Conservation (phyloP, 2,888 invertebrate species). For the Ethmia dodecea region DNA sequence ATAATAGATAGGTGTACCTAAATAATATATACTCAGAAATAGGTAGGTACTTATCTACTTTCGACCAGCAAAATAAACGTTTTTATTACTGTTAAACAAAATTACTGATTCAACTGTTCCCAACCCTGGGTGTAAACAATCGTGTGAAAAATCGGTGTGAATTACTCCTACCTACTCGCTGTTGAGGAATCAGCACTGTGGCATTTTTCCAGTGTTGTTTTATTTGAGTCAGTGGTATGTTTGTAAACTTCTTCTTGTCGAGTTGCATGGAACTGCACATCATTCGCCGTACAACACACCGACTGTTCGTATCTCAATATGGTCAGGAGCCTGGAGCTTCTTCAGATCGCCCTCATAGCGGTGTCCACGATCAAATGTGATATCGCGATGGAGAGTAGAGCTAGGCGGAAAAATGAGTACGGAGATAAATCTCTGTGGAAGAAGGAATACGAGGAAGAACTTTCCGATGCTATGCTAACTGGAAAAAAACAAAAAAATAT, state of each 20-base stretch:
- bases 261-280: constrained; percentile 13
- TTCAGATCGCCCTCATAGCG: constrained; percentile 26
- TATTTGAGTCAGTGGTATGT: constrained; percentile 32
- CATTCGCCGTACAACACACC: constrained; percentile 36
- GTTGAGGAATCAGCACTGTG: too few relatives aligned
- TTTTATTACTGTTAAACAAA: too few relatives aligned
- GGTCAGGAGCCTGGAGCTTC: constrained; percentile 27
- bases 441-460: constrained; percentile 61
- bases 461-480: constrained; percentile 52
- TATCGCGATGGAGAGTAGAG: constrained; percentile 28
- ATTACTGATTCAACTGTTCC: too few relatives aligned
- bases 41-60: too few relatives aligned
- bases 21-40: too few relatives aligned
- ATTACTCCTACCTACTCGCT: too few relatives aligned
- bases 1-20: too few relatives aligned
- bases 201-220: constrained; percentile 26
- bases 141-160: too few relatives aligned
- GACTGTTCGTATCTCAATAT: constrained; percentile 39
- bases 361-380: constrained; percentile 32
- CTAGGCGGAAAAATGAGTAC: constrained; percentile 35
- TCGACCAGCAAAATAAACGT: too few relatives aligned
- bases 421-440: constrained; percentile 55
- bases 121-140: too few relatives aligned
- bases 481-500: constrained; percentile 39
- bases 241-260: constrained; percentile 38